Conservation (phyloP, 2,797 vertebrate genomes). For the Salarias fasciatus region DNA sequence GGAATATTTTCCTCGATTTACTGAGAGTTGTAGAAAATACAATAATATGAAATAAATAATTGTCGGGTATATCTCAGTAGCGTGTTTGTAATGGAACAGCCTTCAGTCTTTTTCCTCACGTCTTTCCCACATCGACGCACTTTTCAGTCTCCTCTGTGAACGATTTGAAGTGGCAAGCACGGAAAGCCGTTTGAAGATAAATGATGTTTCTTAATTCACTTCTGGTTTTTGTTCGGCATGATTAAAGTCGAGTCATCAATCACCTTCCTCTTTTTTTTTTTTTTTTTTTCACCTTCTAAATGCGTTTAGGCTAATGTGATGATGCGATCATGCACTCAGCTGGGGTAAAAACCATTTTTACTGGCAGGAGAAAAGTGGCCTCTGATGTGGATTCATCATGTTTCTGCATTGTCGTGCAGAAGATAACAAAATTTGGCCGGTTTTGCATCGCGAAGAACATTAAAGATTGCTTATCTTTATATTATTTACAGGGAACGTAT, state of each 20-base stretch:
- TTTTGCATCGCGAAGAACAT: too few relatives aligned
- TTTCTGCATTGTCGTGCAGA: slow-evolving; percentile 9
- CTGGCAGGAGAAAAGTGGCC: slow-evolving; percentile 39
- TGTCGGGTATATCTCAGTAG: too few relatives aligned
- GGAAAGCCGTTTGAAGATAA: slow-evolving; percentile 44
- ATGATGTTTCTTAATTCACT: slow-evolving; percentile 54
- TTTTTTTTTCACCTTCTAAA: slow-evolving; percentile 64
- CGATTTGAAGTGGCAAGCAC: slow-evolving; percentile 42
- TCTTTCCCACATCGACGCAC: slow-evolving; percentile 15
- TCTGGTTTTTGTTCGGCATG: slow-evolving; percentile 54
- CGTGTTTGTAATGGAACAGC: too few relatives aligned
- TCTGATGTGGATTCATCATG: slow-evolving; percentile 15
- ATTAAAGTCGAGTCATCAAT: slow-evolving; percentile 67
- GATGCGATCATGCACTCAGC: slow-evolving; percentile 66
- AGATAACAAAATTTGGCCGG: too few relatives aligned
- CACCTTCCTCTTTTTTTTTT: slow-evolving; percentile 20
- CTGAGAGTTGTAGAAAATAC: not conserved
- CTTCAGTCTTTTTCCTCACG: not conserved
- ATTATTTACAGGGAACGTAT: too few relatives aligned
- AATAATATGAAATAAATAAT: not conserved
- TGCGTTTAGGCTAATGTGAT: slow-evolving; percentile 58
- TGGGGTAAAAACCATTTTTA: slow-evolving; percentile 33
- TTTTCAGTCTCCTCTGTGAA: slow-evolving; percentile 22
- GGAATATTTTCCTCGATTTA: too few relatives aligned
- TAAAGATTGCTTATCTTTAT: too few relatives aligned